Evolutionary conservation across 1,140 invertebrate genomes (phyloP), one percentile per base, ranked within the genome.

Genomic region (Drosophila pectinifera): DNA sequence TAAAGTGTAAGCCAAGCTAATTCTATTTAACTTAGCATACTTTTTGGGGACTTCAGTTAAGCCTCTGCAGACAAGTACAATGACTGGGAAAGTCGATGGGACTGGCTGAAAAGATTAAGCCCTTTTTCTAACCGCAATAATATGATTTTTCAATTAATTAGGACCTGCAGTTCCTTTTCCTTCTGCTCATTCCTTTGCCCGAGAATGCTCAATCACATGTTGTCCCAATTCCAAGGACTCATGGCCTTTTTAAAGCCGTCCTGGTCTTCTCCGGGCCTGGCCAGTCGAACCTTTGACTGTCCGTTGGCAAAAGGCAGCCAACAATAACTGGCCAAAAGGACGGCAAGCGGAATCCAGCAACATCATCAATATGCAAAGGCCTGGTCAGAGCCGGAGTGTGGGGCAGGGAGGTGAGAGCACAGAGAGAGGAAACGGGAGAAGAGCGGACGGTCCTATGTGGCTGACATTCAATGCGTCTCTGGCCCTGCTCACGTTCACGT

Each of bases 301-400:
- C 28, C 41, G 63, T 73, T 58, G 45, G 5, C 67, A 45, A 73
- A 69, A 79, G 42, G 55, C 54, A 77, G 48, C 56, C 57, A 78
- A 84, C 63, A 84, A 84, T 65, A 77, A 81, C 59, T 49, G 41
- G 41, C 18, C 20, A 34, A 4, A 26, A 26, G 53, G 34, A 51
- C 22, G 43, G 24, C 26, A 28, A 53, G 58, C 73, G 73, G 49
- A 36, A 53, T 53, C 31, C 49, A 22, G 59, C 53, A 74, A 61
- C 74, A 73, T 82, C 83, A 86, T 86, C 83, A 76, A 86, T 86
- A 88, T 86, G 83, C 84, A 86, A 79, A 88, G 75, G 75, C 63
- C 46, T 39, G 62, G 61, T 58, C 11, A 42, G 28, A 54, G 36
- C 46, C 31, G 41, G 14, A 24, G n/a, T n/a, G n/a, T n/a, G n/a